Conservation (phyloP, 2,113 vertebrate species). For the Patagioenas fasciata region DNA sequence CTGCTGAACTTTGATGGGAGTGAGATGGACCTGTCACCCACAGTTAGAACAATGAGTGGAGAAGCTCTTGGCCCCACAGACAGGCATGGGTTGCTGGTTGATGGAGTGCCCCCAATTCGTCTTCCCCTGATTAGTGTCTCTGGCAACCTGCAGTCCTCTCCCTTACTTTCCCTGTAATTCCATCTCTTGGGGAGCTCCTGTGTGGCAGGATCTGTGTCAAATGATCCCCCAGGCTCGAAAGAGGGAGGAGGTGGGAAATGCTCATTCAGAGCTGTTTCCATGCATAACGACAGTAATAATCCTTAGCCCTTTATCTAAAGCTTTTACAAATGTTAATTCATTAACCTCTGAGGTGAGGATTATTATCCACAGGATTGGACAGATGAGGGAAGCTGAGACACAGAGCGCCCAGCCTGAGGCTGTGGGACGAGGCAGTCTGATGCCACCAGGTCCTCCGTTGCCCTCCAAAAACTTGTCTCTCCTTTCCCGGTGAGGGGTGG, state of each 20-base stretch:
- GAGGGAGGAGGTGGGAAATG: conserved; percentile 35
- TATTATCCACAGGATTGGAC: conserved; percentile 52
- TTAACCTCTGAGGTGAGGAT: conserved; percentile 58
- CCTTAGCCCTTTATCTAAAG: conserved; percentile 59
- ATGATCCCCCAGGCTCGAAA: background rate
- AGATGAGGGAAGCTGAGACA: conserved; percentile 39
- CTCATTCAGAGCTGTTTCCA: conserved; percentile 40
- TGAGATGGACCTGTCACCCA: background rate
- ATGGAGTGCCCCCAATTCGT: background rate
- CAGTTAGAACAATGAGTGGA: background rate
- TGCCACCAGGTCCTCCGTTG: background rate
- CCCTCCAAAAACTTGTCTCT: background rate
- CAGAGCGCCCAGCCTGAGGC: background rate
- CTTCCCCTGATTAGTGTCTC: background rate
- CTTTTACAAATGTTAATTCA: conserved; percentile 62
- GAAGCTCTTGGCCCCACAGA: background rate
- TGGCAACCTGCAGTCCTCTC: background rate
- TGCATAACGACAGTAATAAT: conserved; percentile 57
- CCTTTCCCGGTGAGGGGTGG: background rate
- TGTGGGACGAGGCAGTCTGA: background rate
- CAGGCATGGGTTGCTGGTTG: fast-evolving
- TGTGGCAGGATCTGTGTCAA: conserved; percentile 45
- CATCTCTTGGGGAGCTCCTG: conserved; percentile 46
- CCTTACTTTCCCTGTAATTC: conserved; percentile 6
- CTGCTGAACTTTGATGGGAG: background rate